Percentiles rank a stretch among this genome's conserved stretches.
phyloP scores from a whole-genome alignment of 2,888 invertebrate genomes.

The Amiota communis region DNA sequence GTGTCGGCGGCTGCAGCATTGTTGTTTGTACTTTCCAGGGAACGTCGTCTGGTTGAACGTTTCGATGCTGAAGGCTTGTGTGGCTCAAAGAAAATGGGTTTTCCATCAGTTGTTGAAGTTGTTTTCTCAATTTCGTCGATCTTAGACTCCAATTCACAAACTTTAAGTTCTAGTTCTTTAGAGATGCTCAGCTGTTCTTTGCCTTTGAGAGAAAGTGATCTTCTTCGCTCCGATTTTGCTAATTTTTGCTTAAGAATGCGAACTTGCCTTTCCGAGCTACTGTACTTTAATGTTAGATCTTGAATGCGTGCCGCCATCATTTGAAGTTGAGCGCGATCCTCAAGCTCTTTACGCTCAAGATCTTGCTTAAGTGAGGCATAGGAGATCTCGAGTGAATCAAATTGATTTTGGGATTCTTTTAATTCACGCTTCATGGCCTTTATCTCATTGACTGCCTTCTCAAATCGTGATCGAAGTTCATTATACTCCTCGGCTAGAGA shows the following conservation, averaged over 20 bases:
- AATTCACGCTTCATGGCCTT: slow-evolving; percentile 87
- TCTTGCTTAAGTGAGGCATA: slow-evolving; percentile 84
- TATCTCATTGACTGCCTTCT: slow-evolving; percentile 88
- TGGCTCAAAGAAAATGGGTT: background rate
- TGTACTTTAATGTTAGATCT: slow-evolving; percentile 86
- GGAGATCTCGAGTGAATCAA: slow-evolving; percentile 86
- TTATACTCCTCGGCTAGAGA: slow-evolving; percentile 86
- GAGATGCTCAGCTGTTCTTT: slow-evolving; percentile 86
- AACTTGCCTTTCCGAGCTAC: slow-evolving; percentile 86
- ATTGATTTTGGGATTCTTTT: slow-evolving; percentile 84
- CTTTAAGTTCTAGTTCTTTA: slow-evolving; percentile 88
- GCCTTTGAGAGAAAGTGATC: slow-evolving; percentile 88
- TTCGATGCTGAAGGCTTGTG: slow-evolving; percentile 33
- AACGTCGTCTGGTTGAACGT: slow-evolving; percentile 75
- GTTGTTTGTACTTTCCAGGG: slow-evolving; percentile 79
- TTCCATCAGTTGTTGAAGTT: slow-evolving; percentile 32
- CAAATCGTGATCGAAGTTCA: slow-evolving; percentile 83
- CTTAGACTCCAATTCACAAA: slow-evolving; percentile 86
- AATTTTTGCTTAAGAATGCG: slow-evolving; percentile 85
- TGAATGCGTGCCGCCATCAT: slow-evolving; percentile 88
- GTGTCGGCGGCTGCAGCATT: slow-evolving; percentile 77
- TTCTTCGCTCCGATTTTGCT: slow-evolving; percentile 84
- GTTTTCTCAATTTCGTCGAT: slow-evolving; percentile 79
- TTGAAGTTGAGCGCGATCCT: slow-evolving; percentile 81
- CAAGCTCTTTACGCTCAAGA: slow-evolving; percentile 79